phyloP scores from a whole-genome alignment of 2,797 vertebrate genomes.

The Siniperca undulata region DNA sequence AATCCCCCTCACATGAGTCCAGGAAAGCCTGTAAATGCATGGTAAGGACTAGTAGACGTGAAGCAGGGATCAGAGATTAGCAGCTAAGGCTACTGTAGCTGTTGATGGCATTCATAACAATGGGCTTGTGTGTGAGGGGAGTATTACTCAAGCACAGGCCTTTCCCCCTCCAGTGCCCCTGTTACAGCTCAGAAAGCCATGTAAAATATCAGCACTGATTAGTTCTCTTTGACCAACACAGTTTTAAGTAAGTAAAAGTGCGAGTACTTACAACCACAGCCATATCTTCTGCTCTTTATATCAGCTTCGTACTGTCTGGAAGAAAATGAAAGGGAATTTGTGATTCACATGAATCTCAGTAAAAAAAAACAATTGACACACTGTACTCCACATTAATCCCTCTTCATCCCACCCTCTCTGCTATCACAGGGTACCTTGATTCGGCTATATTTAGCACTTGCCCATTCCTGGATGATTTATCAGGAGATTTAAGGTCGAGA shows the following conservation, averaged over 20 bases:
- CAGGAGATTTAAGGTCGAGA: conserved; percentile 43
- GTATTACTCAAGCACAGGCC: background rate
- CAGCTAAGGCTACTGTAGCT: conserved; percentile 59
- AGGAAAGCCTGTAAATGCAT: conserved; percentile 74
- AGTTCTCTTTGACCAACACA: background rate
- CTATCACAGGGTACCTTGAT: conserved; percentile 33
- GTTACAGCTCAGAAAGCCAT: background rate
- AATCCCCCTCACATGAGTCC: conserved; percentile 83
- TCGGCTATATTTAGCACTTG: conserved; percentile 63
- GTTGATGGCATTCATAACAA: conserved; percentile 54
- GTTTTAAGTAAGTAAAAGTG: conserved; percentile 3
- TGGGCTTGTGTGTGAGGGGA: conserved; percentile 11
- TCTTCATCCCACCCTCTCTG: conserved; percentile 32
- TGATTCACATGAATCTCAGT: conserved; percentile 32
- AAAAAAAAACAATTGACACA: conserved; percentile 39
- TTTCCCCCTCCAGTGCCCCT: background rate
- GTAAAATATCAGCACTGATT: background rate
- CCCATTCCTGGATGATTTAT: conserved; percentile 55
- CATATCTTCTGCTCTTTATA: conserved; percentile 76
- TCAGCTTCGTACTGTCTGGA: conserved; percentile 49
- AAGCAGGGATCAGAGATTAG: conserved; percentile 72
- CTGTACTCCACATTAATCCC: conserved; percentile 61
- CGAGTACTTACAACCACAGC: conserved; percentile 84
- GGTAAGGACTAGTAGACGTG: conserved; percentile 45
- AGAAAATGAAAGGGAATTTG: conserved; percentile 14